Evolutionary conservation across 2,797 vertebrate genomes (phyloP).

Genomic region (Lepus townsendii): DNA sequence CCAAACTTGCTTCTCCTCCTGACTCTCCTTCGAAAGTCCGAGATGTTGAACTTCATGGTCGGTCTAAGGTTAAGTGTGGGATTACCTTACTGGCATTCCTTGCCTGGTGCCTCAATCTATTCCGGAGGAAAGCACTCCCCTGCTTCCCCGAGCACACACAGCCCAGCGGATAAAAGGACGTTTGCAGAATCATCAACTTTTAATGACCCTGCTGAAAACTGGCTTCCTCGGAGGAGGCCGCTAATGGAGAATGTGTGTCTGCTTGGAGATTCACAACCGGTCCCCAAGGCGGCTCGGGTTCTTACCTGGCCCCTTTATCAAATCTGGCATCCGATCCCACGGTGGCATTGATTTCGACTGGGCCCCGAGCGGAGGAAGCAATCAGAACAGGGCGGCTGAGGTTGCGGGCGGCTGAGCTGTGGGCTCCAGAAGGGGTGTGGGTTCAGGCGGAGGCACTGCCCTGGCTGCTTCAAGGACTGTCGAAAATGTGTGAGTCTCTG

Average conservation of each 20-base stretch:
- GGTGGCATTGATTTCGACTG: slow-evolving; percentile 20
- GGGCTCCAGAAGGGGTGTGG: too few relatives aligned
- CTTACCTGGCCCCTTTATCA: slow-evolving; percentile 41
- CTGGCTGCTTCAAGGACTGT: background rate
- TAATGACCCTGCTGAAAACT: slow-evolving; percentile 67
- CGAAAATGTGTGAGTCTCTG: background rate
- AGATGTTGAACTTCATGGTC: background rate
- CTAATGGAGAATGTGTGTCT: slow-evolving; percentile 64
- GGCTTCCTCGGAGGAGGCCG: background rate
- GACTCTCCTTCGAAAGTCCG: slow-evolving; percentile 5
- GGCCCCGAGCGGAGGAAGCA: background rate
- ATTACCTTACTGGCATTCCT: slow-evolving; percentile 49
- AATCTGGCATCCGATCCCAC: slow-evolving; percentile 12
- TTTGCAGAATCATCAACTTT: slow-evolving; percentile 67
- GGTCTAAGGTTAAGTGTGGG: background rate
- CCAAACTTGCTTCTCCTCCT: background rate
- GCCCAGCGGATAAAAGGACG: slow-evolving; percentile 4
- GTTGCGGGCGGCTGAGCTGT: background rate
- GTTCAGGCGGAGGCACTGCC: too few relatives aligned
- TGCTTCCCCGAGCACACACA: background rate
- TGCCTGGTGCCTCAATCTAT: background rate
- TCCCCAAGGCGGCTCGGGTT: slow-evolving; percentile 3
- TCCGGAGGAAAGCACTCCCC: background rate
- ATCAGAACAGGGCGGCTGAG: background rate
- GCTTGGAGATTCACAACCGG: slow-evolving; percentile 30